These are phyloP conservation scores for Agelastica alni DNA, from an alignment of 2,888 invertebrate genomes.

Conservation along the genomic window DNA sequence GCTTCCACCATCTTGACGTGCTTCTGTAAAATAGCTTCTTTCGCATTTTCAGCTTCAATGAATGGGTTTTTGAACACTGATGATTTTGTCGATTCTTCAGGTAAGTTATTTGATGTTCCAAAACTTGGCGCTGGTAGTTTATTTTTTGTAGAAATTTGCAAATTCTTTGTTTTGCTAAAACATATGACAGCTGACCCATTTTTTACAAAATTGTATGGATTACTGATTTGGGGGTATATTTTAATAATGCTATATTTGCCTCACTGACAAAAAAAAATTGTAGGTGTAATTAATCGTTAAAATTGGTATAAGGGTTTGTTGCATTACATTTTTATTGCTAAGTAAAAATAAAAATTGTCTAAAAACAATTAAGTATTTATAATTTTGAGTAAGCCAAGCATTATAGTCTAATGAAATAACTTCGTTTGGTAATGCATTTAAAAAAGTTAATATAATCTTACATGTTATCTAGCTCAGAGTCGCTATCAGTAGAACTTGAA, in stretches of 20 bases:
- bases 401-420: too few species aligned
- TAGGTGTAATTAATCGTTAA: too few species aligned
- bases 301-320: too few species aligned
- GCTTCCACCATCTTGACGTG: slow-evolving; percentile 33
- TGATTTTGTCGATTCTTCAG: slow-evolving; percentile 52
- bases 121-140: slow-evolving; percentile 70
- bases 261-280: too few species aligned
- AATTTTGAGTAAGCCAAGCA: too few species aligned
- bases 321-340: too few species aligned
- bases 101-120: slow-evolving; percentile 35
- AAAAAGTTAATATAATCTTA: too few species aligned
- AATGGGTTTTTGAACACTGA: slow-evolving; percentile 90
- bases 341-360: too few species aligned
- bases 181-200: slow-evolving; percentile 54
- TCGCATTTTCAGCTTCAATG: slow-evolving; percentile 81
- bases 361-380: too few species aligned
- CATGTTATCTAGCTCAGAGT: slow-evolving; percentile 26
- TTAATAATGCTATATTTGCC: too few species aligned
- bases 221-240: slow-evolving; percentile 3
- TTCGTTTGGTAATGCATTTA: too few species aligned
- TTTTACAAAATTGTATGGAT: slow-evolving; percentile 43
- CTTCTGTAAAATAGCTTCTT: slow-evolving; percentile 72
- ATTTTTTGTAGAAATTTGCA: slow-evolving; percentile 27
- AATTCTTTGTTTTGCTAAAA: slow-evolving; percentile 47
- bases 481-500: slow-evolving; percentile 49